Conservation (phyloP, 2,113 vertebrate genomes). For the Scalopus aquaticus region DNA sequence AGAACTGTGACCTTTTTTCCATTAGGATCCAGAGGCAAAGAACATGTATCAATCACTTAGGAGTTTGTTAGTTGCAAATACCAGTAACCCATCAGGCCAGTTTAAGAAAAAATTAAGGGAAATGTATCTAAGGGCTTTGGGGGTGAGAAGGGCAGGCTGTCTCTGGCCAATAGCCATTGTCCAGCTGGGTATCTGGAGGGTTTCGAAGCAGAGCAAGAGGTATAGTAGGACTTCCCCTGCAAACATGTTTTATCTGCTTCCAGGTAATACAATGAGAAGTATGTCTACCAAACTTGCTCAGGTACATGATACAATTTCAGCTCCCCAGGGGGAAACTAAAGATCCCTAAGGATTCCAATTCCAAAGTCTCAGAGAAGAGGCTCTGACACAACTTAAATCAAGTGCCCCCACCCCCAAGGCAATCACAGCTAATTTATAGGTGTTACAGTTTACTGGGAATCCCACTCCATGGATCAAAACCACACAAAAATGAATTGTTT, state of each 20-base stretch:
- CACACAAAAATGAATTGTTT: background rate
- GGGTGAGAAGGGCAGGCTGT: background rate
- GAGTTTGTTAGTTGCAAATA: background rate
- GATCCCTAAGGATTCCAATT: background rate
- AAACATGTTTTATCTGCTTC: constrained; percentile 45
- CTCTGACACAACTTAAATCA: background rate
- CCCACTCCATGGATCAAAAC: background rate
- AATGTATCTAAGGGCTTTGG: background rate
- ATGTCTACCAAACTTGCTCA: background rate
- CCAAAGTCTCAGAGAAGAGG: background rate
- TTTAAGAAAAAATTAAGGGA: background rate
- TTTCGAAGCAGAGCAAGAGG: background rate
- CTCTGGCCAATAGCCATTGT: background rate
- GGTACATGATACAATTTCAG: background rate
- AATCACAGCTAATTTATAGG: background rate
- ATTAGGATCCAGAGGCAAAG: background rate
- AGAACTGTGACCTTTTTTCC: background rate
- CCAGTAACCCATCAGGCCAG: background rate
- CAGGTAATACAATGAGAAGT: background rate
- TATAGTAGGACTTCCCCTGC: background rate
- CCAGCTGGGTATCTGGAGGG: background rate
- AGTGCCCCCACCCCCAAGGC: background rate
- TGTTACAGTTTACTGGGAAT: background rate
- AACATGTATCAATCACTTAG: background rate
- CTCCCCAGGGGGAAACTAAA: background rate